Percentiles rank a stretch among this genome's conserved stretches.
These are phyloP conservation scores for Glareola pratincola DNA, from an alignment of 2,113 vertebrate species.

Conservation along the genomic window DNA sequence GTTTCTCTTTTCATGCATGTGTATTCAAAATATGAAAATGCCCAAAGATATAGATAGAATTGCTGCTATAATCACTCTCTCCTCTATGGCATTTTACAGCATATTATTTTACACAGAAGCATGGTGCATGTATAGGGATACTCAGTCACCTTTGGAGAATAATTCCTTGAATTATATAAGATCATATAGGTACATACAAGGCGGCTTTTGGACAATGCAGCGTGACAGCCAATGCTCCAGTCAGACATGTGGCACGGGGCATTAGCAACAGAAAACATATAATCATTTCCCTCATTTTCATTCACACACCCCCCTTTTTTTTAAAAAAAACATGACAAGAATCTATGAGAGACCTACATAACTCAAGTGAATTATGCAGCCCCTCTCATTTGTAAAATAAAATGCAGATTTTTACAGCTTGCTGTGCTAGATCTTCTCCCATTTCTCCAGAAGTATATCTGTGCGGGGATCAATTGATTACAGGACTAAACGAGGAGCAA, in stretches of 20 bases:
- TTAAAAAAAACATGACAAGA: constrained; percentile 14
- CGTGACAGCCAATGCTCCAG: background rate
- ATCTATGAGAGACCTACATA: constrained; percentile 46
- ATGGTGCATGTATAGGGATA: background rate
- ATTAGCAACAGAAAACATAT: background rate
- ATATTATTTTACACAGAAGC: constrained; percentile 31
- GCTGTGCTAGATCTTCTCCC: constrained; percentile 7
- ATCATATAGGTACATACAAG: background rate
- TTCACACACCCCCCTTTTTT: background rate
- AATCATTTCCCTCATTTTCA: constrained; percentile 10
- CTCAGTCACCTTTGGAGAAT: constrained; percentile 53
- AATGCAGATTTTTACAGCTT: constrained; percentile 61
- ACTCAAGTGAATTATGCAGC: constrained; percentile 57
- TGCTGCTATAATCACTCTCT: constrained; percentile 5
- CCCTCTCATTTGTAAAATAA: constrained; percentile 66
- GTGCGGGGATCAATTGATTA: background rate
- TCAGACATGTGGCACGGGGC: background rate
- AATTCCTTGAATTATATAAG: constrained; percentile 52
- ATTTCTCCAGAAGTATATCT: background rate
- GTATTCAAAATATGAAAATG: constrained; percentile 59
- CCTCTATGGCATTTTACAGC: constrained; percentile 6
- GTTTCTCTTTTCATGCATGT: constrained; percentile 33
- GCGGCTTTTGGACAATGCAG: constrained; percentile 20
- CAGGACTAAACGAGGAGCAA: constrained; percentile 30
- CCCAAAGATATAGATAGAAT: constrained; percentile 38